Conservation (phyloP, 2,888 invertebrate species). For the Abrostola triplasia region DNA sequence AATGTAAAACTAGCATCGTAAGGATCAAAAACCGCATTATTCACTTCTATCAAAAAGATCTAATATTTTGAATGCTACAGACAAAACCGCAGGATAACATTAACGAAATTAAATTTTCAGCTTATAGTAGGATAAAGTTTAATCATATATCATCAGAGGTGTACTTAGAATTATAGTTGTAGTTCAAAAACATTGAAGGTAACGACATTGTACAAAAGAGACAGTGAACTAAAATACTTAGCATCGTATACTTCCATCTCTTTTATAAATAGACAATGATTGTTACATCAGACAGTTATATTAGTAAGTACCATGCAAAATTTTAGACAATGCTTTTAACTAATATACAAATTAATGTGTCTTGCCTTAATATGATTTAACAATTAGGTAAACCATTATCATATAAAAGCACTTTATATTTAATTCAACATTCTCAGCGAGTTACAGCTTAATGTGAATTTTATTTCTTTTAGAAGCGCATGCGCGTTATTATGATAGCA, state of each 20-base stretch:
- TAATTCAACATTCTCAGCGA: slow-evolving; percentile 57
- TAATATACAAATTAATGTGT: background rate
- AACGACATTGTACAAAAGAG: too few relatives aligned
- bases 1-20: slow-evolving; percentile 8
- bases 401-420: slow-evolving; percentile 58
- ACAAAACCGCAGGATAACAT: slow-evolving; percentile 47
- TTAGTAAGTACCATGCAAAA: too few relatives aligned
- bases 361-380: slow-evolving; percentile 47
- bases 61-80: slow-evolving; percentile 41
- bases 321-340: too few relatives aligned
- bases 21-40: slow-evolving; percentile 44
- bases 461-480: slow-evolving; percentile 55
- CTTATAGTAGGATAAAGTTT: slow-evolving; percentile 16
- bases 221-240: too few relatives aligned
- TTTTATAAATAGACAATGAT: too few relatives aligned
- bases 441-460: slow-evolving; percentile 55
- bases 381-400: slow-evolving; percentile 43
- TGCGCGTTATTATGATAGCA: slow-evolving; percentile 49
- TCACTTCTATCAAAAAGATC: slow-evolving; percentile 29
- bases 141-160: background rate
- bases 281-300: too few relatives aligned
- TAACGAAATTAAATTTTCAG: slow-evolving; percentile 65
- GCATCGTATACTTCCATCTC: too few relatives aligned
- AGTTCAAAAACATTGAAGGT: too few relatives aligned
- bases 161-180: background rate